Evolutionary conservation across 2,888 invertebrate species (phyloP).

Genomic region (Tribolium freemani): DNA sequence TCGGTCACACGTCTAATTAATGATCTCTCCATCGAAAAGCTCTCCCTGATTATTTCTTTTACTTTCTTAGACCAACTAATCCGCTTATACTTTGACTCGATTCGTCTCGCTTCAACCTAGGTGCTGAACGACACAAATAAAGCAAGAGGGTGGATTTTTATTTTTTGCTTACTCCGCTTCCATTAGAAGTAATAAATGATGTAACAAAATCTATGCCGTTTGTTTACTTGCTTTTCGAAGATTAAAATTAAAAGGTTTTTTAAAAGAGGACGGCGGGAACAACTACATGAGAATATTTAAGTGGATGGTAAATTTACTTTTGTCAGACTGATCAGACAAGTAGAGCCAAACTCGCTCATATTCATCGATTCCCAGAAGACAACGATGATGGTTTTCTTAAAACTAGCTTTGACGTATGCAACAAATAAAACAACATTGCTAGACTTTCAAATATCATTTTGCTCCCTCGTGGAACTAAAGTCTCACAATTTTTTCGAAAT

Average conservation of each 20-base stretch:
- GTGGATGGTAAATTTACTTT: constrained; percentile 47
- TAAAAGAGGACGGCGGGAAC: constrained; percentile 43
- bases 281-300: constrained; percentile 51
- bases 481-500: neutral
- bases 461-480: neutral
- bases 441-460: neutral
- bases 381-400: neutral
- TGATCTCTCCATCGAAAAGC: constrained; percentile 52
- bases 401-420: neutral
- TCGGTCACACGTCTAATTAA: constrained; percentile 59
- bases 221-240: constrained; percentile 56
- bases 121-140: constrained; percentile 39
- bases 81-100: constrained; percentile 56
- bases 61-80: constrained; percentile 57
- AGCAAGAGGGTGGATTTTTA: constrained; percentile 44
- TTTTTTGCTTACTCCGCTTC: constrained; percentile 53
- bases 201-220: constrained; percentile 60
- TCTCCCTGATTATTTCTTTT: constrained; percentile 57
- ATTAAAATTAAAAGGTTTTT: constrained; percentile 58
- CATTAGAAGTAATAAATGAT: constrained; percentile 65
- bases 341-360: neutral
- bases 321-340: constrained; percentile 19
- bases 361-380: neutral
- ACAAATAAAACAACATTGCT: too few relatives aligned
- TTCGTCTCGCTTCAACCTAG: constrained; percentile 28